Evolutionary conservation across 2,888 invertebrate genomes (phyloP).

Genomic region (Brachyptera putata): DNA sequence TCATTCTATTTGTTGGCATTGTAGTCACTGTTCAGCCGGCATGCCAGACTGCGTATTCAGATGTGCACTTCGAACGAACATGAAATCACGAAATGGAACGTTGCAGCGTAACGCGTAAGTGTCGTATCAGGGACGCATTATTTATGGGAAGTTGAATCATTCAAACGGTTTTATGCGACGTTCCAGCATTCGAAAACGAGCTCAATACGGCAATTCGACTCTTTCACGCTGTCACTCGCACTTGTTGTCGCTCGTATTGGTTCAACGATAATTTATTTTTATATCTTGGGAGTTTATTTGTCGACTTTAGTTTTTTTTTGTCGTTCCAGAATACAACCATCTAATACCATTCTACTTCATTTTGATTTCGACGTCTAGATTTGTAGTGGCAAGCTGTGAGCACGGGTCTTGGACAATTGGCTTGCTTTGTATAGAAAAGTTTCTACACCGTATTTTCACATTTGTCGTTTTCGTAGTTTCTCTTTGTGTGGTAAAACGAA

Average conservation of each 20-base stretch:
- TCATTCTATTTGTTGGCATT: no score
- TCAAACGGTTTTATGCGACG: neutral
- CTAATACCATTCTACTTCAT: constrained; percentile 15
- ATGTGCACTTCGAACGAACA: no score
- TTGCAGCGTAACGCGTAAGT: no score
- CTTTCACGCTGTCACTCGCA: neutral
- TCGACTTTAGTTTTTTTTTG: neutral
- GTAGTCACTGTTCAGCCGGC: no score
- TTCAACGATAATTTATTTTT: constrained; percentile 8
- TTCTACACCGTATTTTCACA: constrained; percentile 17
- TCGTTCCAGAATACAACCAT: neutral
- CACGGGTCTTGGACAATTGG: constrained; percentile 16
- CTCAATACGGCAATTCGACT: neutral
- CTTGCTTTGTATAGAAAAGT: constrained; percentile 14
- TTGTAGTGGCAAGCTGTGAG: constrained; percentile 4
- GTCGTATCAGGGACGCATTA: no score
- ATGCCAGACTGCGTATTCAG: no score
- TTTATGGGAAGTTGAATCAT: neutral
- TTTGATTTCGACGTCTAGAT: constrained; percentile 16
- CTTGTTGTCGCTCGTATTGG: constrained; percentile 4
- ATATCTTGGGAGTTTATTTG: constrained; percentile 12
- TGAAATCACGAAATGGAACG: no score
- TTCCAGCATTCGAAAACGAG: neutral
- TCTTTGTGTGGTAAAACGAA: constrained; percentile 20
- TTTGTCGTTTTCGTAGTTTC: constrained; percentile 15